Conservation (phyloP, 2,888 invertebrate species). For the Portevinia maculata region DNA sequence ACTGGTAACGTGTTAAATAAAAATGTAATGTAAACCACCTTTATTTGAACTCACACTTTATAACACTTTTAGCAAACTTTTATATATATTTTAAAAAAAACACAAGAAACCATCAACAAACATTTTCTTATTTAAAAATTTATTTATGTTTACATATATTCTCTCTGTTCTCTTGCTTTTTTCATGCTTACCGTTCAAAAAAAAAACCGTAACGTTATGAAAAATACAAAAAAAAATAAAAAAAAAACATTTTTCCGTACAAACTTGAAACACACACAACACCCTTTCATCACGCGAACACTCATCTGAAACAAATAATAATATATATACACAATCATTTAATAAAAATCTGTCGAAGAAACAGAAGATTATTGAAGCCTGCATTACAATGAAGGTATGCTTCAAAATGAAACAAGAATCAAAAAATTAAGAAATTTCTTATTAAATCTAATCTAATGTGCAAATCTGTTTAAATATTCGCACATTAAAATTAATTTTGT, state of each 20-base stretch:
- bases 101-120: conserved; percentile 17
- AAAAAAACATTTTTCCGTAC: conserved; percentile 75
- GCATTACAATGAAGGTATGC: conserved; percentile 95
- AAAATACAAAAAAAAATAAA: conserved; percentile 74
- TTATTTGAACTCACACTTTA: conserved; percentile 16
- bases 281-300: conserved; percentile 72
- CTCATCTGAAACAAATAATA: conserved; percentile 66
- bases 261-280: conserved; percentile 73
- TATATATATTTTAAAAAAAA: conserved; percentile 14
- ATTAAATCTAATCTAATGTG: conserved; percentile 65
- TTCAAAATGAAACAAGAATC: conserved; percentile 55
- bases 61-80: conserved; percentile 31
- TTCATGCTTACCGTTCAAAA: conserved; percentile 73
- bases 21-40: background rate
- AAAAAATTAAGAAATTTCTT: conserved; percentile 18
- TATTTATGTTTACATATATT: conserved; percentile 68
- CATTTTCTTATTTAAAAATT: conserved; percentile 51
- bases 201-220: conserved; percentile 74
- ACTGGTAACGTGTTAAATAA: conserved; percentile 6
- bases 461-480: conserved; percentile 70
- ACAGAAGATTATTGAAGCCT: conserved; percentile 97
- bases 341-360: conserved; percentile 83
- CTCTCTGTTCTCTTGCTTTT: conserved; percentile 73
- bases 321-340: conserved; percentile 74
- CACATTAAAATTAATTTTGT: conserved; percentile 52